These are phyloP conservation scores for Drosophila teissieri DNA, from an alignment of 1,140 invertebrate species.

Conservation along the genomic window DNA sequence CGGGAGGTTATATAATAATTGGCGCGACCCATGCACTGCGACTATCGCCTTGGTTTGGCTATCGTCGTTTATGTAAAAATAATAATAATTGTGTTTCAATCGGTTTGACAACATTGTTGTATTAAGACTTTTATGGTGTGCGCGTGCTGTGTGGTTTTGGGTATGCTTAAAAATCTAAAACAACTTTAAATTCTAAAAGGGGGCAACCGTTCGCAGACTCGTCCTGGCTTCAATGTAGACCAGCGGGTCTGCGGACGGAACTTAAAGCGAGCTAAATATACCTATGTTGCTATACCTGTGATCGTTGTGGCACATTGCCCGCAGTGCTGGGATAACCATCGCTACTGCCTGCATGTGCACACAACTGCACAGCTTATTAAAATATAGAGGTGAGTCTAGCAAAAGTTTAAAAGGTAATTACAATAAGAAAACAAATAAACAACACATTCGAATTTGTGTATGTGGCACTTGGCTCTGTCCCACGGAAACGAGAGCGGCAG, in stretches of 20 bases:
- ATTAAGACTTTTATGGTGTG: neutral
- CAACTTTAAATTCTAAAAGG: neutral
- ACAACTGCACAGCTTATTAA: neutral
- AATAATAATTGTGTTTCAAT: neutral
- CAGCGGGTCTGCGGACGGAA: conserved; percentile 1
- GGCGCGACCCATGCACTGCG: neutral
- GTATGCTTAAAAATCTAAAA: neutral
- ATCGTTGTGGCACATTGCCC: neutral
- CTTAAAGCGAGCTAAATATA: conserved; percentile 12
- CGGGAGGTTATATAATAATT: neutral
- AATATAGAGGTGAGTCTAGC: neutral
- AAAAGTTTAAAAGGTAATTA: neutral
- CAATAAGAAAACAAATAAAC: conserved; percentile 10
- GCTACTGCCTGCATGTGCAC: neutral
- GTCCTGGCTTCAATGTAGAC: neutral
- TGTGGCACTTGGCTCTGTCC: conserved; percentile 3
- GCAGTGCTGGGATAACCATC: neutral
- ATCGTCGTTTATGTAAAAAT: neutral
- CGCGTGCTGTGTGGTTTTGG: neutral
- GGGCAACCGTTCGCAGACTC: neutral
- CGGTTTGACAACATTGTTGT: conserved; percentile 5
- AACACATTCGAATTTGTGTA: conserved; percentile 1
- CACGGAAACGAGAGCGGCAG: neutral
- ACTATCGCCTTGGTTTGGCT: neutral
- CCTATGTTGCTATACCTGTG: conserved; percentile 6